Conservation (phyloP, 1,140 invertebrate genomes). For the Andricus grossulariae region DNA sequence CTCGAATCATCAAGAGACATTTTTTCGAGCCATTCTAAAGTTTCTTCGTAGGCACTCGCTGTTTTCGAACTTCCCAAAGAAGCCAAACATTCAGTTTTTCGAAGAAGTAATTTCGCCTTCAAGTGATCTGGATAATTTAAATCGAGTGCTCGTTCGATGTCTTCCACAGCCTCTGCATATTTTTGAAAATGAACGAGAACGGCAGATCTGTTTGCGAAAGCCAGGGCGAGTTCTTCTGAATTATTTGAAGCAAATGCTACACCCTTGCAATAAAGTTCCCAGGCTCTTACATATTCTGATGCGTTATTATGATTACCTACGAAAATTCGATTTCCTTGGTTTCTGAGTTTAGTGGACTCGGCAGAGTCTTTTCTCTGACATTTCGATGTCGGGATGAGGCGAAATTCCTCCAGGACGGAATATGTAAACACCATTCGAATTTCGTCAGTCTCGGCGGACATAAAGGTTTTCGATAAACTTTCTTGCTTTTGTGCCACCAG, state of each 20-base stretch:
- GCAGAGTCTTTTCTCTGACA: conserved; percentile 42
- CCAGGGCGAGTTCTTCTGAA: conserved; percentile 78
- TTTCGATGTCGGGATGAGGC: conserved; percentile 32
- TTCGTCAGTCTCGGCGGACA: neutral
- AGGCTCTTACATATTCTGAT: conserved; percentile 35
- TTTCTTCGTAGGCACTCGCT: neutral
- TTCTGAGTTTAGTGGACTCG: conserved; percentile 44
- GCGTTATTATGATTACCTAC: conserved; percentile 36
- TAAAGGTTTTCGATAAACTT: conserved; percentile 6
- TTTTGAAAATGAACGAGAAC: conserved; percentile 79
- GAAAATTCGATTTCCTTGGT: conserved; percentile 49
- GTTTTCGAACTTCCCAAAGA: conserved; percentile 24
- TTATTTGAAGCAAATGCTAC: conserved; percentile 76
- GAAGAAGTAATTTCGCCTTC: conserved; percentile 46
- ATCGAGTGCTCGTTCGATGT: conserved; percentile 61
- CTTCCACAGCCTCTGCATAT: conserved; percentile 78
- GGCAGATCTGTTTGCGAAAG: conserved; percentile 83
- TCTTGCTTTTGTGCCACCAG: neutral
- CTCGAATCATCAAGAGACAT: conserved; percentile 24
- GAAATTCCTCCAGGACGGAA: conserved; percentile 15
- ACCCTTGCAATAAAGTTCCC: conserved; percentile 79
- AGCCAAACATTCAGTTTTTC: conserved; percentile 45
- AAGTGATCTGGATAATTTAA: conserved; percentile 55
- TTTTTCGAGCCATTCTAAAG: conserved; percentile 36
- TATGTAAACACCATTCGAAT: neutral